Evolutionary conservation across 2,888 invertebrate species (phyloP).

Genomic region (Seira musarum): DNA sequence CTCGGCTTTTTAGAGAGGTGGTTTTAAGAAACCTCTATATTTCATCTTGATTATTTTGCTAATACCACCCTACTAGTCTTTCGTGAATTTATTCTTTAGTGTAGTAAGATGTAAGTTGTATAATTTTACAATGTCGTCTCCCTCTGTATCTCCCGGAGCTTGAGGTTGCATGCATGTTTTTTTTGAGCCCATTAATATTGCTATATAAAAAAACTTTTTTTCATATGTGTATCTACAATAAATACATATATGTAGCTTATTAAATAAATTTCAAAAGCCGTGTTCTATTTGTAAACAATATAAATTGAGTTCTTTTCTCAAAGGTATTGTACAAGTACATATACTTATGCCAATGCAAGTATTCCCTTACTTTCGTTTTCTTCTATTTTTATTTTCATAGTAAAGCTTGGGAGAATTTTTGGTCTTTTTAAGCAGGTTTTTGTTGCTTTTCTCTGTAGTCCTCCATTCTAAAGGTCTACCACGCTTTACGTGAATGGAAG

Average conservation of each 20-base stretch:
- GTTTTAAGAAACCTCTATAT: constrained; percentile 28
- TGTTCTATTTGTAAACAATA: constrained; percentile 8
- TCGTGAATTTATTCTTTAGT: no score
- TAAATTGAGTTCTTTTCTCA: constrained; percentile 18
- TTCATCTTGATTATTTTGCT: constrained; percentile 44
- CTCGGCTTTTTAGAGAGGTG: constrained; percentile 14
- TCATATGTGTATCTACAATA: no score
- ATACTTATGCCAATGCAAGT: background rate
- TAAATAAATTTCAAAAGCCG: constrained; percentile 18
- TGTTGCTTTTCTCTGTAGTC: background rate
- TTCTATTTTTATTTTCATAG: background rate
- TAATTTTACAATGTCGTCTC: no score
- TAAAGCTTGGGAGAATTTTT: no score
- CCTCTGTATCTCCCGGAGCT: no score
- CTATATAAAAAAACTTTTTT: no score
- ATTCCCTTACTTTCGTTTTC: constrained; percentile 1
- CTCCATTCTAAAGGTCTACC: background rate
- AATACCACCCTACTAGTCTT: no score
- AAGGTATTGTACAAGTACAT: background rate
- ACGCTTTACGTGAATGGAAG: background rate
- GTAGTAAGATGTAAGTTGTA: no score
- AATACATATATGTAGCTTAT: background rate
- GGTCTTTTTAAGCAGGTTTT: no score
- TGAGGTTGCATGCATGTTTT: no score
- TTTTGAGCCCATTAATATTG: no score